Evolutionary conservation across 2,113 vertebrate genomes (phyloP), one percentile per base, ranked within the genome.

Genomic region (Zosterops lateralis): DNA sequence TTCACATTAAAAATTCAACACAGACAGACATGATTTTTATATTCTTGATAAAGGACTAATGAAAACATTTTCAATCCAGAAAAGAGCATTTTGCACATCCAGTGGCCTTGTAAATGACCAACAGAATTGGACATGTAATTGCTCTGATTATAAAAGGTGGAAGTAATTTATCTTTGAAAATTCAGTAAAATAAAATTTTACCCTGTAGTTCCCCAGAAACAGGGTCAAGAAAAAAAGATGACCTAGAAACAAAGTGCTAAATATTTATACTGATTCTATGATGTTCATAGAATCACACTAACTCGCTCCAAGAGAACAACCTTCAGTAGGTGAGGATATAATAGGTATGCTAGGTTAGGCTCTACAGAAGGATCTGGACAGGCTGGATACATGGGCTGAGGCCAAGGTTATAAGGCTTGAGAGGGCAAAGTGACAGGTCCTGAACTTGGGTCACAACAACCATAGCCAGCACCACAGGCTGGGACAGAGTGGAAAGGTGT

Each of bases 21-120:
- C 2, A 75, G 36, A 38, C 3, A 77, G 26, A 91, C 71, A 58
- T 3, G 1, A 0, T 1, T 15, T 66, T 51, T 45, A 54, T 36
- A 20, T 29, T 57, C 36, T 74, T 82, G 42, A 44, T 38, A 44
- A 83, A 61, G 10, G 8, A 44, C 31, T 77, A 76, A 72, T n/a
- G 12, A 77, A 89, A 89, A 67, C 4, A 79, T 50, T 60, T 38
- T 61, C 22, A 31, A 29, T 16, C n/a, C 22, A 66, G 24, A 87
- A 70, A 72, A 71, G 3, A 45, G 11, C 44, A 47, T 54, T 92
- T 64, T 77, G 3, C 29, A 70, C 6, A 74, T 48, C 26, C 36
- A 87, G 25, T 18, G 34, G 48, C 40, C 36, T 80, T 34, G 34
- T 20, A 70, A 77, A 65, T 32, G 32, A 42, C n/a, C 42, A 87